phyloP scores from a whole-genome alignment of 2,113 vertebrate species.

The Albula goreensis region DNA sequence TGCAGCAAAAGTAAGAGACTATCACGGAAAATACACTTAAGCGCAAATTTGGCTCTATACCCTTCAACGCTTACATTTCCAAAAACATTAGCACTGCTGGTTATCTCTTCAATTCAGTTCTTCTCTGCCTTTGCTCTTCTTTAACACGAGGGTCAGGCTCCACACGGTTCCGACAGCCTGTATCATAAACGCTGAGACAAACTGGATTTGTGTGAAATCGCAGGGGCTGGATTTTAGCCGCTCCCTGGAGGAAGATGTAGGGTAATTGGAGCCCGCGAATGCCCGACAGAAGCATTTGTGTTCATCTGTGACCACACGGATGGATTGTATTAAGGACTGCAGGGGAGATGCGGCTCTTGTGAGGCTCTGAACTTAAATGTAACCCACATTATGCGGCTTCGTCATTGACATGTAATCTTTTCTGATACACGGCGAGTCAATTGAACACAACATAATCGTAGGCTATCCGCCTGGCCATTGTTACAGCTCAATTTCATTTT shows the following conservation, averaged over 20 bases:
- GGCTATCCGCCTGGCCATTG: not conserved
- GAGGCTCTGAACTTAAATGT: slow-evolving; percentile 23
- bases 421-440: not conserved
- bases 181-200: slow-evolving; percentile 25
- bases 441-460: not conserved
- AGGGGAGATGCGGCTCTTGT: slow-evolving; percentile 11
- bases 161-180: not conserved
- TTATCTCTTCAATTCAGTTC: not conserved
- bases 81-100: not conserved
- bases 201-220: slow-evolving; percentile 34
- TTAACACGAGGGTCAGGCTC: slow-evolving; percentile 4
- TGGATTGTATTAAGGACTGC: slow-evolving; percentile 30
- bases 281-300: slow-evolving; percentile 26
- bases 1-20: too few species aligned
- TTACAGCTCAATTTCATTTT: not conserved
- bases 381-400: slow-evolving; percentile 16
- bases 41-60: too few species aligned
- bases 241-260: slow-evolving; percentile 7
- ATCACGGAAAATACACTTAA: too few species aligned
- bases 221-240: slow-evolving; percentile 26
- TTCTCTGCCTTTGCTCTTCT: not conserved
- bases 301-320: slow-evolving; percentile 27
- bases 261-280: slow-evolving; percentile 23
- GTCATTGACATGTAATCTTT: not conserved
- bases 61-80: too few species aligned